phyloP scores from a whole-genome alignment of 2,113 vertebrate species.

The Hippoglossus stenolepis region DNA sequence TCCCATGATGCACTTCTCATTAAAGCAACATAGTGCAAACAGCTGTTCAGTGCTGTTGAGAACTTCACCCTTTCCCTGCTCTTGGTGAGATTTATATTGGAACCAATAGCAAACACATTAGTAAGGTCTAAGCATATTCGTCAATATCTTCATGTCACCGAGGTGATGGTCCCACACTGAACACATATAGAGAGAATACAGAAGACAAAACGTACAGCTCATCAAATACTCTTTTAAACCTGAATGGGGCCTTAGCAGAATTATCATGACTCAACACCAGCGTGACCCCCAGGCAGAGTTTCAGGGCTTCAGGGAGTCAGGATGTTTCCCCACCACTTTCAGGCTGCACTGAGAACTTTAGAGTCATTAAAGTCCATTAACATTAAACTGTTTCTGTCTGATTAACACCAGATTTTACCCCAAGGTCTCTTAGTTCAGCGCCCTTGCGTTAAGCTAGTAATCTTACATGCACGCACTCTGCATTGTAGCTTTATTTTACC shows the following conservation, averaged over 20 bases:
- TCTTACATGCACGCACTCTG: background rate
- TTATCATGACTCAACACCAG: constrained; percentile 47
- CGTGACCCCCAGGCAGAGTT: constrained; percentile 8
- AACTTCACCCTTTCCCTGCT: too few relatives aligned
- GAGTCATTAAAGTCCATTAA: background rate
- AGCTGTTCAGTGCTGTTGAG: background rate
- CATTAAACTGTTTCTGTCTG: constrained; percentile 24
- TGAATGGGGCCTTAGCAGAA: constrained; percentile 16
- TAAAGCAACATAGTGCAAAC: background rate
- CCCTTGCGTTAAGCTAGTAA: constrained; percentile 34
- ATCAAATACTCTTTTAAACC: constrained; percentile 11
- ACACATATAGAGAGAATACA: constrained; percentile 2
- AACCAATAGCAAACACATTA: constrained; percentile 9
- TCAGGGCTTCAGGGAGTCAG: background rate
- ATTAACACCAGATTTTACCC: background rate
- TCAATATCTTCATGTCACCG: constrained; percentile 5
- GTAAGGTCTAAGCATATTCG: constrained; percentile 12
- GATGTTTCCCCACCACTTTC: constrained; percentile 1
- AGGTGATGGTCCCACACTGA: constrained; percentile 13
- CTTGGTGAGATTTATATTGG: too few relatives aligned
- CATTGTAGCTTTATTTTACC: constrained; percentile 4
- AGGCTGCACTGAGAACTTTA: background rate
- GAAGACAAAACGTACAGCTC: background rate
- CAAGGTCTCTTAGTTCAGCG: constrained; percentile 24
- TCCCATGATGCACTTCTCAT: constrained; percentile 21